Base-by-base conservation (phyloP, 92 coral and sea anemone genomes). In the Phenganax subtilis region DNA sequence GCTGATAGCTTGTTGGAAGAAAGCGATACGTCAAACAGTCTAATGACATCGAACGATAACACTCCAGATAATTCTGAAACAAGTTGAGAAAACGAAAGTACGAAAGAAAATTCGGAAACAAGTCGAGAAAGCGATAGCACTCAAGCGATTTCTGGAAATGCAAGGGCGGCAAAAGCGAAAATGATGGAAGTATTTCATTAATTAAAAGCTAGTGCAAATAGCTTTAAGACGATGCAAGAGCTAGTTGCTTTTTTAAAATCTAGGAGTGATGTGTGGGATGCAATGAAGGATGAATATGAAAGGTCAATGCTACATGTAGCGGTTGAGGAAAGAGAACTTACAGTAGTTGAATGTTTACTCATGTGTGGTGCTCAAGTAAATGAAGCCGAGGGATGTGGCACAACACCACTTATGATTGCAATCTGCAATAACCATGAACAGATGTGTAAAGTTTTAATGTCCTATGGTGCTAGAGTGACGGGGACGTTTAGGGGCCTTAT, bases 311-410 rank as follows among this genome's bases (percentile, higher is more conserved):
- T 60, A 60, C 66, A 60, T 60, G 66, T 60, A 60, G 66, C 66
- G 66, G 75, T 80, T 3, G 84, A 80, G 14, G 25, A 65, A 80
- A 56, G 28, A 11, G 65, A 57, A 37, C 57, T 80, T 37, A 31
- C 16, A 20, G 51, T 80, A 54, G 56, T 56, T 30, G 84, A 80
- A 80, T 15, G 74, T 57, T 47, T 80, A 12, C 57, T 80, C 17
- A n/a, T 20, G 7, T 12, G 59, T 80, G 84, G 84, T 80, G 84
- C 84, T 20, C 51, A 67, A 44, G 77, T 68, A 0, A 81, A 81
- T 37, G 77, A 54, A 16, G 17, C 51, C 29, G 84, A 81, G 57
- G 84, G 84, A 3, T 47, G 77, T 68, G 84, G 84, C n/a, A 65
- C 77, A 53, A 81, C 84, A 0, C 84, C 84, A 0, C 3, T 68